These are phyloP conservation scores for Acleris sparsana DNA, from an alignment of 2,888 invertebrate species.

Conservation along the genomic window DNA sequence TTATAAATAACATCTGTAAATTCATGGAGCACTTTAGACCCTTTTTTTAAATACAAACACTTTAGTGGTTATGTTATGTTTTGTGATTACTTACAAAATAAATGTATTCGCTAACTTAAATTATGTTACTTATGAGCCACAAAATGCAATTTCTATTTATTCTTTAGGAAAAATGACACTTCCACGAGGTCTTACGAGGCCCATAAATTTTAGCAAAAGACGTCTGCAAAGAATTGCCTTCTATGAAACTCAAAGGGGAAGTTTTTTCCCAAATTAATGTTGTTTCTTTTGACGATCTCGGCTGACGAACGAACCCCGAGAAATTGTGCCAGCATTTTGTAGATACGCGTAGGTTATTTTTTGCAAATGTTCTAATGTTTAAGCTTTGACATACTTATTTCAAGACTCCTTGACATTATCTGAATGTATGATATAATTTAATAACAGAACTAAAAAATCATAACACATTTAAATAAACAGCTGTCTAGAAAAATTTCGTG, in stretches of 20 bases:
- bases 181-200: constrained; percentile 22
- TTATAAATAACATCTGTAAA: no score
- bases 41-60: no score
- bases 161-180: constrained; percentile 27
- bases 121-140: not conserved
- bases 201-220: constrained; percentile 28
- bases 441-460: no score
- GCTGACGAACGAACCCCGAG: constrained; percentile 13
- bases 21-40: no score
- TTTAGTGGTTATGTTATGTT: no score
- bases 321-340: constrained; percentile 23
- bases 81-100: not conserved
- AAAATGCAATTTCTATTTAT: constrained; percentile 25
- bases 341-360: constrained; percentile 11
- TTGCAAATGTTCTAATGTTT: constrained; percentile 4
- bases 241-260: constrained; percentile 33
- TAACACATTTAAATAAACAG: no score
- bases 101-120: not conserved
- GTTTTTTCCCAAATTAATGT: constrained; percentile 31
- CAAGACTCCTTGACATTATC: not conserved
- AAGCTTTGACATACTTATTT: constrained; percentile 2
- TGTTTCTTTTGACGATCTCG: constrained; percentile 27
- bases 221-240: constrained; percentile 30
- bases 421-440: not conserved
- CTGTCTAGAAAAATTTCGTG: no score